phyloP scores from a whole-genome alignment of 2,888 invertebrate genomes.

The Pocota personata region DNA sequence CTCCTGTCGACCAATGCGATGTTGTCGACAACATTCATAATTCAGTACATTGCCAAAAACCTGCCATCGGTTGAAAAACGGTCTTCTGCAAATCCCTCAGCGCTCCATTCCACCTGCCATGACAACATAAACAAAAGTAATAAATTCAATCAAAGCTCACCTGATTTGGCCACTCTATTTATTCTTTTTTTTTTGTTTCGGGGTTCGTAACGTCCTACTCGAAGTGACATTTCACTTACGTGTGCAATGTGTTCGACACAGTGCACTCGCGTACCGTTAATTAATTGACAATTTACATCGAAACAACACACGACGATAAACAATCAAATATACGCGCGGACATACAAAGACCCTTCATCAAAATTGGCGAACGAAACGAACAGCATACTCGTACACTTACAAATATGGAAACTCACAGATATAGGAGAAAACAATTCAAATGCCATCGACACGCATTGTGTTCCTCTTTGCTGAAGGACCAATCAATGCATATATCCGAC shows the following conservation, averaged over 20 bases:
- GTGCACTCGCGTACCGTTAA: conserved; percentile 65
- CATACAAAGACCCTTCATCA: conserved; percentile 50
- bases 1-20: background rate
- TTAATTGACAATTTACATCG: conserved; percentile 74
- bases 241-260: conserved; percentile 65
- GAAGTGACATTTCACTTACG: conserved; percentile 69
- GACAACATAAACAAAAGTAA: conserved; percentile 69
- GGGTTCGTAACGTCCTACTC: background rate
- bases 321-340: conserved; percentile 54
- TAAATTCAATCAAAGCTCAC: conserved; percentile 69
- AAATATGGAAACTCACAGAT: background rate
- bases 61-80: conserved; percentile 14
- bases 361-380: background rate
- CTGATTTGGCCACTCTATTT: background rate
- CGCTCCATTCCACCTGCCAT: conserved; percentile 5
- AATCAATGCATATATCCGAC: conserved; percentile 56
- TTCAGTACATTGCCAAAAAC: conserved; percentile 32
- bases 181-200: conserved; percentile 11
- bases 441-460: conserved; percentile 56
- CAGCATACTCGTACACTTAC: background rate
- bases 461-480: conserved; percentile 37
- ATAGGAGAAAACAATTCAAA: conserved; percentile 53
- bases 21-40: conserved; percentile 58
- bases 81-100: conserved; percentile 3
- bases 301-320: conserved; percentile 59